Conservation (phyloP, 1,140 invertebrate species). For the Chironomus tepperi region DNA sequence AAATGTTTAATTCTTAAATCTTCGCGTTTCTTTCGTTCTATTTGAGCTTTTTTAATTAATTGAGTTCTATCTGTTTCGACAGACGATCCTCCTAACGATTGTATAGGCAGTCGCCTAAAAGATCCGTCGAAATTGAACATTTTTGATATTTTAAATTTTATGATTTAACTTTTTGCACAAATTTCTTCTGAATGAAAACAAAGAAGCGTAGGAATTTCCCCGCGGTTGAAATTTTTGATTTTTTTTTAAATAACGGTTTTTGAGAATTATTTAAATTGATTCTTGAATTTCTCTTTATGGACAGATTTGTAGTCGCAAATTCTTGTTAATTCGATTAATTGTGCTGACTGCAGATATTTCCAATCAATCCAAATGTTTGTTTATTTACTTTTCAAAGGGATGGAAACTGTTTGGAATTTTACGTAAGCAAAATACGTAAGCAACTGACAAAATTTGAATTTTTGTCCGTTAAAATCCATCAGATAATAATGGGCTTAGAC, state of each 20-base stretch:
- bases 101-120: constrained; percentile 74
- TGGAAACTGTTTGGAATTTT: no score
- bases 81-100: constrained; percentile 77
- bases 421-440: no score
- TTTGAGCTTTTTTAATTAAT: constrained; percentile 67
- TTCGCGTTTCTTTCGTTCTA: constrained; percentile 78
- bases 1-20: constrained; percentile 59
- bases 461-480: no score
- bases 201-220: not conserved
- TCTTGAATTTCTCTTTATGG: no score
- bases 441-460: no score
- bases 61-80: constrained; percentile 64
- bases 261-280: no score
- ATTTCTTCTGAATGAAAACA: not conserved
- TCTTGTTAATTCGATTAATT: no score
- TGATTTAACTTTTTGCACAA: not conserved
- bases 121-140: constrained; percentile 89
- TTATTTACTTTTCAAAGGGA: no score
- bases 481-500: no score
- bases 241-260: not conserved
- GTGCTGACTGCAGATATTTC: no score
- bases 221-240: not conserved
- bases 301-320: no score
- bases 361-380: no score
- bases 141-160: not conserved